Percentiles rank a stretch among this genome's conserved stretches.
Conservation (phyloP, 2,797 vertebrate species). For the Pseudomugil gertrudae region DNA sequence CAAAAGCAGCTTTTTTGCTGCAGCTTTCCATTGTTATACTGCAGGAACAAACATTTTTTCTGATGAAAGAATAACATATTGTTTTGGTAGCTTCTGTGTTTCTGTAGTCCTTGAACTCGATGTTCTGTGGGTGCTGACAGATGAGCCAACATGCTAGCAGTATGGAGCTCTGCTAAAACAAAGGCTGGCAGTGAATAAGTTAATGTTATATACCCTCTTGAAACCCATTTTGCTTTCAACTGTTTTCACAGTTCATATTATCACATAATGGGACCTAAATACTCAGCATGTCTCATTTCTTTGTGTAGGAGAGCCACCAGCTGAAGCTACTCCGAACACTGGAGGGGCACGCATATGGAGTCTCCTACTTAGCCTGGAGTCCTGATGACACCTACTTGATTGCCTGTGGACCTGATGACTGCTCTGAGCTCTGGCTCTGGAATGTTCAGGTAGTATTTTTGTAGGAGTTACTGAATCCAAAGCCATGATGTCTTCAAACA, state of each 20-base stretch:
- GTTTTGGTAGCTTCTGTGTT: too few species aligned
- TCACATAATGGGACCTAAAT: background rate
- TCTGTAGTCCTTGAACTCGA: too few species aligned
- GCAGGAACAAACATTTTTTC: too few species aligned
- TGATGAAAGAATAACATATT: too few species aligned
- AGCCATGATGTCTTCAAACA: background rate
- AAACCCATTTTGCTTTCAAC: background rate
- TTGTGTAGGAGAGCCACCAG: slow-evolving; percentile 91
- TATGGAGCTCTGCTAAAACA: too few species aligned
- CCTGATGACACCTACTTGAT: slow-evolving; percentile 97
- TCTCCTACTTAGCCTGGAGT: slow-evolving; percentile 98
- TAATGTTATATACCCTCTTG: background rate
- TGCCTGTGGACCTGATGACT: slow-evolving; percentile 98
- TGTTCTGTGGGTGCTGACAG: too few species aligned
- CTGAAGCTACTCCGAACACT: slow-evolving; percentile 94
- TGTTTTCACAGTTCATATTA: background rate
- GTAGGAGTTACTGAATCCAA: too few species aligned
- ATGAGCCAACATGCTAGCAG: too few species aligned
- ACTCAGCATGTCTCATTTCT: background rate
- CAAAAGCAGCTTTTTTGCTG: too few species aligned
- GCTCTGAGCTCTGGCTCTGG: slow-evolving; percentile 99
- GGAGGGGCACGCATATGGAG: slow-evolving; percentile 97
- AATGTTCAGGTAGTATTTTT: slow-evolving; percentile 89
- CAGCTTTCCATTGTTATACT: too few species aligned
- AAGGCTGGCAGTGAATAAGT: too few species aligned